Evolutionary conservation across 2,113 vertebrate genomes (phyloP), one percentile per base, ranked within the genome.

Genomic region (Pycnonotus jocosus): DNA sequence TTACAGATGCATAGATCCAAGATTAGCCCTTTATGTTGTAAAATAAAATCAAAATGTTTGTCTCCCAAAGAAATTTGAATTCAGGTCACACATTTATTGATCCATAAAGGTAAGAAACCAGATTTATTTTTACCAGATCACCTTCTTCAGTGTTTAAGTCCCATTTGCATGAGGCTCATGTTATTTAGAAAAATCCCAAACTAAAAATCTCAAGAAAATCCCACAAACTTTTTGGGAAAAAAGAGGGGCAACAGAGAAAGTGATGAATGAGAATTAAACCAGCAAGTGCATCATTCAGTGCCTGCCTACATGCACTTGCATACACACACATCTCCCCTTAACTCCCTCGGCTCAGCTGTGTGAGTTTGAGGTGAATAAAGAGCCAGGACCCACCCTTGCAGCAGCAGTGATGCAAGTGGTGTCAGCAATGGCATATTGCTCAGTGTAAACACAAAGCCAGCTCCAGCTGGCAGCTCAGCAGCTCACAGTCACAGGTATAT

Each of bases 381-480:
- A 66, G 33, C 19, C 15, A 73, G 24, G 27, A 64, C 47, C 7
- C 57, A 35, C 30, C 30, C 31, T 56, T 64, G 65, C 81, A 56
- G 72, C 60, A 87, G 81, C 69, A 84, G 53, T 9, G 57, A 50
- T 77, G 50, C 50, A 80, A 65, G 72, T 7, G 70, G 51, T 70
- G 74, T 54, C 80, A 3, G 10, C 83, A 88, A 4, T 4, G 57
- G 83, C 68, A 42, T 45, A 66, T 18, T 88, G 64, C 81, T 84
- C 42, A 35, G 44, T 23, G 62, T 42, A 92, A 94, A 84, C 62
- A 65, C 53, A 62, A 84, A 64, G 12, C 20, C 11, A 90, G 81
- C 69, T 94, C 84, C 92, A 95, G 95, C 87, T 84, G 90, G 90
- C 57, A 20, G 84, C 78, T 81, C 81, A 47, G 84, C 81, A 88